A percentile compares a stretch with the other conserved stretches of the same genome.
Conservation (phyloP, 2,797 vertebrate genomes). For the Notoglanidium macrostoma region DNA sequence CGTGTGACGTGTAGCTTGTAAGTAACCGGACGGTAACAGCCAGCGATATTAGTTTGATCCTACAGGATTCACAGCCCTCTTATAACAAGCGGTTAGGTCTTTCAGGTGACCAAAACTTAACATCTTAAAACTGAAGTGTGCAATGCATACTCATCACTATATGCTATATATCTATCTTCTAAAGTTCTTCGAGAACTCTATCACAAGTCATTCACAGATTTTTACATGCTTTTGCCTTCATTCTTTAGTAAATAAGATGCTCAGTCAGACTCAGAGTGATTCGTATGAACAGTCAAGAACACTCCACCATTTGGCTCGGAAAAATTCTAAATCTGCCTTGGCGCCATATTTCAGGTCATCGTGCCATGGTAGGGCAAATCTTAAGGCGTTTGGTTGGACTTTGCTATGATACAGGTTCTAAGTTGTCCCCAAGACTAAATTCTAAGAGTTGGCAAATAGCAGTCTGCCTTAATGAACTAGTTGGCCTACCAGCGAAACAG, state of each 20-base stretch:
- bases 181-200: background rate
- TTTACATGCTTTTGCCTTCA: slow-evolving; percentile 6
- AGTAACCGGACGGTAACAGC: background rate
- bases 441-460: background rate
- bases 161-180: background rate
- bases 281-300: background rate
- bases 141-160: background rate
- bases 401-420: background rate
- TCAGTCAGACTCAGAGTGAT: background rate
- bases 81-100: background rate
- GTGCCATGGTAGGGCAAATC: background rate
- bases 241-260: background rate
- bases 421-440: background rate
- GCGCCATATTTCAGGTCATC: background rate
- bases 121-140: background rate
- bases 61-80: background rate
- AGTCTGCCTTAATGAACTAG: background rate
- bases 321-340: background rate
- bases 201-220: background rate
- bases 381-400: background rate
- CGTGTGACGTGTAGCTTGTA: background rate
- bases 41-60: background rate
- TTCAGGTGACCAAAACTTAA: background rate
- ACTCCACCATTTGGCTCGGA: background rate
- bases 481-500: slow-evolving; percentile 14